These are phyloP conservation scores for Anthophora plumipes DNA, from an alignment of 2,888 invertebrate genomes.

Conservation along the genomic window DNA sequence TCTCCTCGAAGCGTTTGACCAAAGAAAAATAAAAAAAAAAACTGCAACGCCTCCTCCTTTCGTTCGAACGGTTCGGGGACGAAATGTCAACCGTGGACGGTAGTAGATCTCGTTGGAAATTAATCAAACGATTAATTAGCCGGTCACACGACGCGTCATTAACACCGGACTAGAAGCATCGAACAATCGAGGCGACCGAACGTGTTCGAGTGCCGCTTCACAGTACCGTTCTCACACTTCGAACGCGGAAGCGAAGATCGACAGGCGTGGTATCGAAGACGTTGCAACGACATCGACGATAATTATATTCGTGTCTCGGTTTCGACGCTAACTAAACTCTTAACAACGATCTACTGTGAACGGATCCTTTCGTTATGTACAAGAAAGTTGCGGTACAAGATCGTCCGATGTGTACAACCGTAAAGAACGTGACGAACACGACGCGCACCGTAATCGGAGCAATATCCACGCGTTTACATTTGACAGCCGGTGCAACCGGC, in stretches of 20 bases:
- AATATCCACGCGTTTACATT: slow-evolving; percentile 19
- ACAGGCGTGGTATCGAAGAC: background rate
- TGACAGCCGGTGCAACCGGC: background rate
- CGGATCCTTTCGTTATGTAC: slow-evolving; percentile 1
- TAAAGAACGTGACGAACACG: slow-evolving; percentile 15
- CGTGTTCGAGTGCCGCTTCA: slow-evolving; percentile 9
- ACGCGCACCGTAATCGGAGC: slow-evolving; percentile 14
- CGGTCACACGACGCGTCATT: slow-evolving; percentile 13
- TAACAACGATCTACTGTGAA: background rate
- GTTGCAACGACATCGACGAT: slow-evolving; percentile 35
- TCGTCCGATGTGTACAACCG: no score
- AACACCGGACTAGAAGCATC: background rate
- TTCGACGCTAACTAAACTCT: background rate
- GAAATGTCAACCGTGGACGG: slow-evolving; percentile 22
- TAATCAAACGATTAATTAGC: slow-evolving; percentile 25
- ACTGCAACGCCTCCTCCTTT: slow-evolving; percentile 12
- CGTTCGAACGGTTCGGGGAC: slow-evolving; percentile 10
- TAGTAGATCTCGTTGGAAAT: background rate
- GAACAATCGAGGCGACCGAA: slow-evolving; percentile 7
- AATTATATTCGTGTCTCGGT: background rate
- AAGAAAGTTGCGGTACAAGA: background rate
- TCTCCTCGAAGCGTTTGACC: background rate
- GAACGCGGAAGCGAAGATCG: slow-evolving; percentile 12
- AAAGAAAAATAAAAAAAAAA: no score
- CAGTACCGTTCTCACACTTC: slow-evolving; percentile 23